These are phyloP conservation scores for Rhaphigaster nebulosa DNA, from an alignment of 2,888 invertebrate species.

Conservation along the genomic window DNA sequence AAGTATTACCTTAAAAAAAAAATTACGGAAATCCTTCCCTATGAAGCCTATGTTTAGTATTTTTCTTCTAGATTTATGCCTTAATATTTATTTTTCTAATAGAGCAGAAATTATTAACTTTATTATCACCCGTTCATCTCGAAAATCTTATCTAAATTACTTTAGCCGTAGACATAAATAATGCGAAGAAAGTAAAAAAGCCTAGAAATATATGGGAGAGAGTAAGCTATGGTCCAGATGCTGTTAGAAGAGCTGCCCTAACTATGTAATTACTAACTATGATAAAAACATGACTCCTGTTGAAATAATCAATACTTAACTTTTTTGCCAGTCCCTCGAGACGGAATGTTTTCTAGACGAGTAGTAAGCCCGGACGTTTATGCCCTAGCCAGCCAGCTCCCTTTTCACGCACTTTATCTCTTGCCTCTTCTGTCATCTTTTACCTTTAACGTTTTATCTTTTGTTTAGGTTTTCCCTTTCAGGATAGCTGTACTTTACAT, in stretches of 20 bases:
- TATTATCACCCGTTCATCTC: too few species aligned
- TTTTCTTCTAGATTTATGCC: too few species aligned
- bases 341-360: conserved; percentile 60
- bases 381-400: conserved; percentile 46
- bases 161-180: neutral
- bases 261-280: conserved; percentile 62
- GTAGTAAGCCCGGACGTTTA: conserved; percentile 60
- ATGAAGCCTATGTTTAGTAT: too few species aligned
- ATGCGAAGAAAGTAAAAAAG: neutral
- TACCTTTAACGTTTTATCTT: conserved; percentile 34
- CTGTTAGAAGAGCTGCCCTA: conserved; percentile 32
- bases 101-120: too few species aligned
- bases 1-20: too few species aligned
- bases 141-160: neutral
- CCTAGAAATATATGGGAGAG: neutral
- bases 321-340: conserved; percentile 58
- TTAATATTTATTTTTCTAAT: too few species aligned
- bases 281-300: conserved; percentile 60
- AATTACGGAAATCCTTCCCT: too few species aligned
- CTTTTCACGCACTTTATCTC: conserved; percentile 35
- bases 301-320: conserved; percentile 62
- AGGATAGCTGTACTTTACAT: neutral
- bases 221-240: conserved; percentile 13
- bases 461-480: neutral
- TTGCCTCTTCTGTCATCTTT: neutral